Evolutionary conservation across 2,888 invertebrate genomes (phyloP).

Genomic region (Hermaeophaga mercurialis): DNA sequence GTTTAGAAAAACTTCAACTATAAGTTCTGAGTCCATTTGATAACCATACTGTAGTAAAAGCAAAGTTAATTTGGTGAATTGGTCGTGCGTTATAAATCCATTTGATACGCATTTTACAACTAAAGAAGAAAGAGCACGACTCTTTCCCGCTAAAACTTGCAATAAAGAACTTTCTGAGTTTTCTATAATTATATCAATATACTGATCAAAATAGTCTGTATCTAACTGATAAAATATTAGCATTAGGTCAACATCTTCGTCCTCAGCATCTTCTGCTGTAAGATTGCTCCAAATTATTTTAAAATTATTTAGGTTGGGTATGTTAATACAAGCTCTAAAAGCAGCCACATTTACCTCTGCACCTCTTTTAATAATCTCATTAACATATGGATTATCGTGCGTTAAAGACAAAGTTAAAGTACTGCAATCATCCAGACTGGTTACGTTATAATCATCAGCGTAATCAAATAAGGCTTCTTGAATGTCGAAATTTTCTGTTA

Average conservation of each 20-base stretch:
- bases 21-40: slow-evolving; percentile 23
- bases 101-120: slow-evolving; percentile 18
- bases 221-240: slow-evolving; percentile 23
- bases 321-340: slow-evolving; percentile 30
- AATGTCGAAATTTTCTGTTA: slow-evolving; percentile 31
- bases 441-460: slow-evolving; percentile 40
- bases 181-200: slow-evolving; percentile 36
- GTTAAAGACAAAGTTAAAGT: slow-evolving; percentile 40
- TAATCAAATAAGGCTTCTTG: slow-evolving; percentile 42
- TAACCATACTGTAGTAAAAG: slow-evolving; percentile 34
- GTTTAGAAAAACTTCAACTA: slow-evolving; percentile 31
- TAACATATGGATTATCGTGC: slow-evolving; percentile 35
- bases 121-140: slow-evolving; percentile 25
- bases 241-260: slow-evolving; percentile 22
- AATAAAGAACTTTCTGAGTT: slow-evolving; percentile 29
- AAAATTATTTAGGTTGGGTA: slow-evolving; percentile 38
- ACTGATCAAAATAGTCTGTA: slow-evolving; percentile 23
- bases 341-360: slow-evolving; percentile 34
- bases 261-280: slow-evolving; percentile 24
- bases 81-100: slow-evolving; percentile 19
- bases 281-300: slow-evolving; percentile 37
- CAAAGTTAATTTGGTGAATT: slow-evolving; percentile 33
- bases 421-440: slow-evolving; percentile 35
- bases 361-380: slow-evolving; percentile 42
- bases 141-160: slow-evolving; percentile 28